Evolutionary conservation across 92 coral and sea anemone genomes (phyloP), one percentile per base, ranked within the genome.

Genomic region (Virgularia gustaviana): DNA sequence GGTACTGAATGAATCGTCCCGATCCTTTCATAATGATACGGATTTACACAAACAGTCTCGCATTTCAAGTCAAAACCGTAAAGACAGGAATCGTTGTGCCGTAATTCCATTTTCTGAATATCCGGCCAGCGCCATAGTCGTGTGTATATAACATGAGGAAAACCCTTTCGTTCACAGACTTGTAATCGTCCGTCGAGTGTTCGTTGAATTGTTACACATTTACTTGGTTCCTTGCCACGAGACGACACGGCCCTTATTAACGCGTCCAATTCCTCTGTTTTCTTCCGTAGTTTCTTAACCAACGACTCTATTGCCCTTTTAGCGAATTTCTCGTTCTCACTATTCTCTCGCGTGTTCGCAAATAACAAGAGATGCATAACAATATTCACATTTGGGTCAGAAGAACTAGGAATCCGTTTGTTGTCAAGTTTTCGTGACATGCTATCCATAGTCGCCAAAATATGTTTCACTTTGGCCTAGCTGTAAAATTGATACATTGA

Each of bases 91-190:
- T 94, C 99, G 66, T 89, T 82, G 71, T 94, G 99, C 65, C 90
- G 88, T 96, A 94, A 87, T 80, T 94, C 99, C 99, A 94, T 94
- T 77, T 94, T 94, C 79, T 94, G 99, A 73, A 94, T 94, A 79
- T 94, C 99, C 56, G 99, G 99, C 99, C 99, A 94, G 63, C 99
- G 96, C 99, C 99, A 94, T 24, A 94, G 81, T 16, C 96, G 88
- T 44, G 99, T 96, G 88, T 94, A 94, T 58, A 94, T 94, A 70
- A 94, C 99, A 85, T 94, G 99, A 82, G 99, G 99, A 85, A 94
- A 94, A 66, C 99, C 99, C 73, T 94, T 94, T 78, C 99, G 96
- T 58, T 94, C 99, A 64, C 99, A 94, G 38, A 94, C 99, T 83
- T 94, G 99, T 44, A 94, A 84, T 85, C 99, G 83, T 63, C 99